Conservation (phyloP, 2,888 invertebrate genomes). For the Drosophila dives region DNA sequence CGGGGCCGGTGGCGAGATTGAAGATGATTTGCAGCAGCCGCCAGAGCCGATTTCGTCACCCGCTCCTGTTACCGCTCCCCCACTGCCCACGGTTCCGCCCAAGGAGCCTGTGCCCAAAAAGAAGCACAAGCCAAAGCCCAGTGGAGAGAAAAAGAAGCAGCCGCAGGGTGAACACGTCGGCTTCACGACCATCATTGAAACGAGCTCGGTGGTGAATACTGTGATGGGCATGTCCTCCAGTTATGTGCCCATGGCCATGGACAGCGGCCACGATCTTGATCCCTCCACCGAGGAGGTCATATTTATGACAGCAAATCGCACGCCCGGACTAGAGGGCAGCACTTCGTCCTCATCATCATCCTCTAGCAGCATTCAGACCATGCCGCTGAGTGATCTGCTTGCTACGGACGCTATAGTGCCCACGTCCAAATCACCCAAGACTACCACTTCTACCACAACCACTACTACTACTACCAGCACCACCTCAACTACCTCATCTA, state of each 20-base stretch:
- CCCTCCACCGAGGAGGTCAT: conserved; percentile 83
- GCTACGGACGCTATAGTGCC: conserved; percentile 48
- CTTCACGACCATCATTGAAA: conserved; percentile 76
- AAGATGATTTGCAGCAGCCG: conserved; percentile 58
- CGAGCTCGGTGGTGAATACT: conserved; percentile 81
- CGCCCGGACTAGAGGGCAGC: conserved; percentile 75
- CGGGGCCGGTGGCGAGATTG: conserved; percentile 47
- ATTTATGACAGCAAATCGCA: conserved; percentile 82
- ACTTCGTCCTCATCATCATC: conserved; percentile 13
- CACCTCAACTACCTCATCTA: conserved; percentile 61
- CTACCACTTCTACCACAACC: conserved; percentile 49
- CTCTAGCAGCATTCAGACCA: conserved; percentile 56
- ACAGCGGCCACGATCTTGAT: conserved; percentile 69
- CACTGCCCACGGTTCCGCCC: conserved; percentile 41
- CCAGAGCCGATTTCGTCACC: conserved; percentile 27
- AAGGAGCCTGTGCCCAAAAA: conserved; percentile 83
- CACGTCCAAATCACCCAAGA: conserved; percentile 55
- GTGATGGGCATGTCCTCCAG: conserved; percentile 76
- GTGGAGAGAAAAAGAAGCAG: conserved; percentile 68
- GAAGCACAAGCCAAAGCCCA: conserved; percentile 82
- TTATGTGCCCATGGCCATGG: conserved; percentile 82
- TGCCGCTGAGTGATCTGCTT: conserved; percentile 37
- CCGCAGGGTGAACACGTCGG: conserved; percentile 46
- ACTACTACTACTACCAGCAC: conserved; percentile 58
- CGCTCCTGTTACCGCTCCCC: background rate